phyloP scores from a whole-genome alignment of 2,888 invertebrate genomes.

The Trichacis sp. region DNA sequence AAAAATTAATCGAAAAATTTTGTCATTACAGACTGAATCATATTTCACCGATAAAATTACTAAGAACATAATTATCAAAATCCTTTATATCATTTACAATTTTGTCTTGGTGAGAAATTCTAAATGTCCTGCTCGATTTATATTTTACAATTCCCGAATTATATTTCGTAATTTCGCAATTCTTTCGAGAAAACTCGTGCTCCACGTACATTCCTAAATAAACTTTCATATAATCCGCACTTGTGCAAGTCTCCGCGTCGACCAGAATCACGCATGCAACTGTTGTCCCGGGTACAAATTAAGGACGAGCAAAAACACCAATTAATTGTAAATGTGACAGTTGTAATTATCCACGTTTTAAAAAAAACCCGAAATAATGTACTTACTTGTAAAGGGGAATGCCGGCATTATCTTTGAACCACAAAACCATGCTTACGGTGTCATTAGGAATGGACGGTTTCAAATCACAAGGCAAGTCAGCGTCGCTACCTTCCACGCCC shows the following conservation, averaged over 20 bases:
- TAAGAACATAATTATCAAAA: too few species aligned
- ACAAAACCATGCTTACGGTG: conserved; percentile 84
- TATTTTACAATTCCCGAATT: too few species aligned
- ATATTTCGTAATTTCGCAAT: too few species aligned
- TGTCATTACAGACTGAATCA: too few species aligned
- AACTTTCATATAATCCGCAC: background rate
- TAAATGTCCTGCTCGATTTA: too few species aligned
- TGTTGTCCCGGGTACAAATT: background rate
- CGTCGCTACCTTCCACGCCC: conserved; percentile 82
- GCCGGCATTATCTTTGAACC: conserved; percentile 89
- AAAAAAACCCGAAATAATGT: background rate
- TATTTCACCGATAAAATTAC: too few species aligned
- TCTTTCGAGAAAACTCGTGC: background rate
- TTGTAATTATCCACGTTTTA: background rate
- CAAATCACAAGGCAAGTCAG: conserved; percentile 87
- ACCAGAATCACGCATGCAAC: background rate
- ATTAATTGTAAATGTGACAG: background rate
- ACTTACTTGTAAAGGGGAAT: conserved; percentile 88
- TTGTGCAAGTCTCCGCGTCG: background rate
- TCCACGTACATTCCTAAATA: background rate
- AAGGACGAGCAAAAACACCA: background rate
- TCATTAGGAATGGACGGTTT: conserved; percentile 79
- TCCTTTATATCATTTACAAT: too few species aligned
- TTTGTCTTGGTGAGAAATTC: too few species aligned
- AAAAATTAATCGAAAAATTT: too few species aligned